These are phyloP conservation scores for Mastomys coucha DNA, from an alignment of 2,113 vertebrate genomes.

Conservation along the genomic window DNA sequence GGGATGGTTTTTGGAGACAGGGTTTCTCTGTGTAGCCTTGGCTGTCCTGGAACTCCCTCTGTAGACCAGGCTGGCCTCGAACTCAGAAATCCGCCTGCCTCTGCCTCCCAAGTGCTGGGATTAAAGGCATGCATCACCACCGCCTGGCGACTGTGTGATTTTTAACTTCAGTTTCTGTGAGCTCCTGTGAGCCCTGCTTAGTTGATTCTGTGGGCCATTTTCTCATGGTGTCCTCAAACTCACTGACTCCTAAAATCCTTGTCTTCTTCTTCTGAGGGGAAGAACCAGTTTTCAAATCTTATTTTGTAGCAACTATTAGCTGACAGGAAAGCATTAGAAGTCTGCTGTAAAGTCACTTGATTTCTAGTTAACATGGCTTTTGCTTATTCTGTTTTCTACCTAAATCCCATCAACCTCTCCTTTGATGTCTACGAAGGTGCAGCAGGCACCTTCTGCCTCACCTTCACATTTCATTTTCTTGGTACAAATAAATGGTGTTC, in stretches of 20 bases:
- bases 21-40: too few relatives aligned
- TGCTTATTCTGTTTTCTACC: not conserved
- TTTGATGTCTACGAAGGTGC: not conserved
- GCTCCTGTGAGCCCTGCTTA: not conserved
- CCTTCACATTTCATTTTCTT: not conserved
- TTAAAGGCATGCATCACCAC: too few relatives aligned
- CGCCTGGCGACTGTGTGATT: not conserved
- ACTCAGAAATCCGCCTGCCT: too few relatives aligned
- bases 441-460: not conserved
- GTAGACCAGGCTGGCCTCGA: too few relatives aligned
- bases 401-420: not conserved
- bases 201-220: not conserved
- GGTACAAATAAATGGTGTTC: conserved; percentile 4
- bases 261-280: not conserved
- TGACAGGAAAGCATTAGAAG: conserved; percentile 13
- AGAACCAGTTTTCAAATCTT: not conserved
- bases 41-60: too few relatives aligned
- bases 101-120: too few relatives aligned
- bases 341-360: not conserved
- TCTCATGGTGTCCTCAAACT: not conserved
- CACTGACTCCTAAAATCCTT: not conserved
- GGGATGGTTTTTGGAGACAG: too few relatives aligned
- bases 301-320: not conserved
- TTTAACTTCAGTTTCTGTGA: not conserved
- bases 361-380: not conserved